These are phyloP conservation scores for Caradrina kadenii DNA, from an alignment of 2,888 invertebrate genomes.

Conservation along the genomic window DNA sequence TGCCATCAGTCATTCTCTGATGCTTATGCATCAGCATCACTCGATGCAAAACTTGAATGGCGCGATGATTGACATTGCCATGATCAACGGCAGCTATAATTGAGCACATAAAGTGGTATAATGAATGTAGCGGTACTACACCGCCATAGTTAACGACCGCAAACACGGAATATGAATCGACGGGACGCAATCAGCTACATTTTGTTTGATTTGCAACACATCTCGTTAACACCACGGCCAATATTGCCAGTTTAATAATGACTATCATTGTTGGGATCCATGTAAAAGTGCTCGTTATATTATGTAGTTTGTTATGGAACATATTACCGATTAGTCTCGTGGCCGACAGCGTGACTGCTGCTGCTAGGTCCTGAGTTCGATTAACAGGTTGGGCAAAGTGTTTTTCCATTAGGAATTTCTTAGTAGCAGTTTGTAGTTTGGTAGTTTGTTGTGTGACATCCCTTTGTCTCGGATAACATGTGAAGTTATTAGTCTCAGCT, in stretches of 20 bases:
- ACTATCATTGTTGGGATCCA: conserved; percentile 47
- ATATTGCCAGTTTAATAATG: conserved; percentile 57
- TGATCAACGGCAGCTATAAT: conserved; percentile 49
- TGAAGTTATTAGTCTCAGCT: no score
- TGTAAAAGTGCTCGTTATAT: conserved; percentile 40
- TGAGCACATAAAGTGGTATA: conserved; percentile 47
- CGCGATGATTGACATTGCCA: conserved; percentile 28
- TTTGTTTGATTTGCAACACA: conserved; percentile 78
- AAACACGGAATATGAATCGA: conserved; percentile 73
- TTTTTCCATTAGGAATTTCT: no score
- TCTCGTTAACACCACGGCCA: conserved; percentile 68
- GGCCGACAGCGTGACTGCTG: no score
- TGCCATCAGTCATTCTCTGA: not conserved
- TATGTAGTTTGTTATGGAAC: no score
- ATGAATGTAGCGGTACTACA: conserved; percentile 40
- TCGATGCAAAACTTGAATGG: conserved; percentile 16
- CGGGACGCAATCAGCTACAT: conserved; percentile 76
- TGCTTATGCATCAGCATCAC: not conserved
- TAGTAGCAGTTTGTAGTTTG: no score
- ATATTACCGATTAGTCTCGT: no score
- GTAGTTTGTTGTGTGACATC: no score
- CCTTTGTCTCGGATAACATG: no score
- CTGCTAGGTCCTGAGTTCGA: no score
- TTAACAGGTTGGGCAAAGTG: no score
- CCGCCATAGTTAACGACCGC: conserved; percentile 78